Evolutionary conservation across 2,888 invertebrate genomes (phyloP), one percentile per base, ranked within the genome.

Genomic region (Dasysyrphus tricinctus): DNA sequence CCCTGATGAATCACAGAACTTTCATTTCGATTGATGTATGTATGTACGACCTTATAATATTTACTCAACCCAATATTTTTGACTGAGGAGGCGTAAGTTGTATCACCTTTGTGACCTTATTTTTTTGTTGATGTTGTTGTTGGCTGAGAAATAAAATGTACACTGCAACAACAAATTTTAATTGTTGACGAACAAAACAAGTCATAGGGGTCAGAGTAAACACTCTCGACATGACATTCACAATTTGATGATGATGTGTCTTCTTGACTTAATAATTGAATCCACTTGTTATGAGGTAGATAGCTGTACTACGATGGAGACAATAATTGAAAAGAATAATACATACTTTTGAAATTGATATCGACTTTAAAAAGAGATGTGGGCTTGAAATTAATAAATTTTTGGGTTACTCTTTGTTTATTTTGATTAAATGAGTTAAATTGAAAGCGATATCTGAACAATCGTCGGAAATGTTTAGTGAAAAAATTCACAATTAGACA

Each of bases 111-210:
- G 78, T 56, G 29, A 74, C 74, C 78, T 77, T 12, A 44, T 37
- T 24, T 24, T 3, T 24, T 24, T 3, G 24, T 24, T 24, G 24
- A 24, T 59, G 19, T 47, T 34, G 47, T 49, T 47, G 54, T 72
- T 57, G 19, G 34, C n/a, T n/a, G 14, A 37, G 19, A 29, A 49
- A 49, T 14, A 49, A 29, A 78, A 63, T 73, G 76, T 78, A 57
- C 69, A 78, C 81, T 81, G 81, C 85, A 74, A 81, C 81, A 86
- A 19, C 24, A 74, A 86, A 81, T 81, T 78, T 86, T 70, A 86
- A 81, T 86, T 86, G 81, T 86, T 86, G 85, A 81, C 78, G 81
- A 86, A 78, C 85, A 86, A n/a, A 67, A 86, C 81, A 86, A 86
- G 65, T 37, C 70, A 78, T 78, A 65, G 69, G 74, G 85, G 85